These are phyloP conservation scores for Styela plicata DNA, from an alignment of 23 tunicate genomes.

Conservation along the genomic window DNA sequence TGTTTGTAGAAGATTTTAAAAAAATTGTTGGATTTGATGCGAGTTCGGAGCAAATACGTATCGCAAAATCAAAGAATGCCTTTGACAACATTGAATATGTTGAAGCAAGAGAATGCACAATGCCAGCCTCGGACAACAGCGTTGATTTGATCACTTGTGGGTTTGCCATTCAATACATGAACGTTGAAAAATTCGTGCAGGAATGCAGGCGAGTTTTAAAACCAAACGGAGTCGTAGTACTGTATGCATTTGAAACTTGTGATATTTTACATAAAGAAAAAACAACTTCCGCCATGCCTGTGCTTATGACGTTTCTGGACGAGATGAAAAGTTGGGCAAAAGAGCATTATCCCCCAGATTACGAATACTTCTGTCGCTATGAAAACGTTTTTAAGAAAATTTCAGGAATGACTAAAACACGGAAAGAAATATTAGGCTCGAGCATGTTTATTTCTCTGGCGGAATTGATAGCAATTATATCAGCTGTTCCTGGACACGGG, in stretches of 20 bases:
- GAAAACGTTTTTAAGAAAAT: not conserved
- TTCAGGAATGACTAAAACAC: not conserved
- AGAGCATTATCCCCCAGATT: not conserved
- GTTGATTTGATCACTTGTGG: not conserved
- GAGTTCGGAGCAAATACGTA: not conserved
- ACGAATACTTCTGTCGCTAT: not conserved
- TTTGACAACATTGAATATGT: not conserved
- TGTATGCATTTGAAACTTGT: not conserved
- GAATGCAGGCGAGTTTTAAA: not conserved
- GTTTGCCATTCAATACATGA: conserved; percentile 1
- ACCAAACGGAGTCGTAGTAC: not conserved
- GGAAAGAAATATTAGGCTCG: not conserved
- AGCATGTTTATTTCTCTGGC: not conserved
- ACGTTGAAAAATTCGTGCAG: not conserved
- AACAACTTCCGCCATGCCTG: not conserved
- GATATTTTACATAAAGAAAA: not conserved
- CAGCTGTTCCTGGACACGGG: not conserved
- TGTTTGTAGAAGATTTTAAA: not conserved
- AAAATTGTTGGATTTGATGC: not conserved
- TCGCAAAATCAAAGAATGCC: not conserved
- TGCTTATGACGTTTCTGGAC: not conserved
- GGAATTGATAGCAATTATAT: not conserved
- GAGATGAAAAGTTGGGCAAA: not conserved
- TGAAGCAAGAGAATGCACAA: not conserved
- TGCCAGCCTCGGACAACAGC: not conserved